Conservation (phyloP, 2,797 vertebrate species). For the Sylvia borin region DNA sequence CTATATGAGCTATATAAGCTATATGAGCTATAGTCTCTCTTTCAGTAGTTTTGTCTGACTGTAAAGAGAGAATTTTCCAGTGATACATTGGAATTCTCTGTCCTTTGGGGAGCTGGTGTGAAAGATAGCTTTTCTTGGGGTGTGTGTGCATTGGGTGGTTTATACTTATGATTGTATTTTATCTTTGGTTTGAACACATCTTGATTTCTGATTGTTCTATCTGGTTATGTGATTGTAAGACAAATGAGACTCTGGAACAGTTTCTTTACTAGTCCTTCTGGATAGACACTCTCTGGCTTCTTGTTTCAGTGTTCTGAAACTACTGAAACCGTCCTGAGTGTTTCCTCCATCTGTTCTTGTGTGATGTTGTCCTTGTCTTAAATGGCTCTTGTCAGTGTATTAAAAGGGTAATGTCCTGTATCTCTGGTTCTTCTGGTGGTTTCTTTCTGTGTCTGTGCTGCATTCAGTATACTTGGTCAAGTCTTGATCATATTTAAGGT, state of each 20-base stretch:
- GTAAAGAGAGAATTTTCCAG: neutral
- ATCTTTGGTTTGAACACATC: neutral
- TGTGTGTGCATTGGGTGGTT: neutral
- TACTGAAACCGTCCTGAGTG: neutral
- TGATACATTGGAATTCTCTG: neutral
- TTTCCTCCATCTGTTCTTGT: neutral
- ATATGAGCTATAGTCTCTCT: neutral
- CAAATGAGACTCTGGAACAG: neutral
- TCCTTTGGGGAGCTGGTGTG: neutral
- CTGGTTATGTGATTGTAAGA: neutral
- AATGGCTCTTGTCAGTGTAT: neutral
- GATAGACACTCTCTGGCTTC: neutral
- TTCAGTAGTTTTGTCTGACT: neutral
- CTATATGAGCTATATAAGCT: neutral
- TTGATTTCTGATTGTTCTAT: neutral
- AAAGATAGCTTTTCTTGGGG: neutral
- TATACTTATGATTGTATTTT: neutral
- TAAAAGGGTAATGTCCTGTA: neutral
- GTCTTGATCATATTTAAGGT: neutral
- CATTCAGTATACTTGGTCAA: neutral
- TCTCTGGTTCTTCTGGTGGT: neutral
- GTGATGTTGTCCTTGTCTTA: neutral
- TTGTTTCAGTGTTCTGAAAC: neutral
- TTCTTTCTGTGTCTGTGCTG: neutral
- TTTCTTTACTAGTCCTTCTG: constrained; percentile 1